Evolutionary conservation across 2,888 invertebrate genomes (phyloP), one percentile per base, ranked within the genome.

Genomic region (Melinaea menophilus): DNA sequence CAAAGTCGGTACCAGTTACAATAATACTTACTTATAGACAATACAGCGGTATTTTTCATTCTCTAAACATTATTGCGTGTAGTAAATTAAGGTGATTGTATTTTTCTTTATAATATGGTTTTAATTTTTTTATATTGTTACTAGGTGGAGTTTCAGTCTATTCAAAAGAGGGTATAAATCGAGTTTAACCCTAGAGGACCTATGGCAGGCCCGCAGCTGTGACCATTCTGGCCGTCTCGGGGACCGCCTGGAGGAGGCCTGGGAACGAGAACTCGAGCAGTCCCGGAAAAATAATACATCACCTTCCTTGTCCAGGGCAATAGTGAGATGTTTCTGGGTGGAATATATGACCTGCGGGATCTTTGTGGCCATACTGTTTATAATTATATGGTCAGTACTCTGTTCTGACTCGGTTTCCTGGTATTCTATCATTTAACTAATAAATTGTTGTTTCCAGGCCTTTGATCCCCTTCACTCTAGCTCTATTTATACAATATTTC

Each of bases 211-310:
- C 7, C 85, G 94, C 22, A 84, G 90, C 2, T 83, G 85, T 22
- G 95, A 95, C 80, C 83, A 90, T 56, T 95, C 95, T 0, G 92
- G 93, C 64, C 80, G 83, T n/a, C 85, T 95, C 12, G 94, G 94
- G 7, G 92, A 95, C 78, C 86, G 88, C 22, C 84, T 95, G 48
- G 94, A 94, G 80, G 88, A 88, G 88, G 93, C 93, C 62, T 95
- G 95, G 95, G 84, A 91, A 55, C 79, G 85, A 48, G 94, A 95
- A 79, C 68, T 93, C 31, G 79, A 83, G 56, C 80, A 79, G 55
- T 90, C 93, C 0, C 84, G 88, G 57, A 82, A 82, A 64, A 79
- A 81, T 57, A 90, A 90, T n/a, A 80, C 81, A 46, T 88, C 91
- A 64, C 94, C 95, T 0, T 93, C 92, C 57, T 84, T 94, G 55